phyloP scores from a whole-genome alignment of 2,888 invertebrate genomes.

The Magallana nippona region DNA sequence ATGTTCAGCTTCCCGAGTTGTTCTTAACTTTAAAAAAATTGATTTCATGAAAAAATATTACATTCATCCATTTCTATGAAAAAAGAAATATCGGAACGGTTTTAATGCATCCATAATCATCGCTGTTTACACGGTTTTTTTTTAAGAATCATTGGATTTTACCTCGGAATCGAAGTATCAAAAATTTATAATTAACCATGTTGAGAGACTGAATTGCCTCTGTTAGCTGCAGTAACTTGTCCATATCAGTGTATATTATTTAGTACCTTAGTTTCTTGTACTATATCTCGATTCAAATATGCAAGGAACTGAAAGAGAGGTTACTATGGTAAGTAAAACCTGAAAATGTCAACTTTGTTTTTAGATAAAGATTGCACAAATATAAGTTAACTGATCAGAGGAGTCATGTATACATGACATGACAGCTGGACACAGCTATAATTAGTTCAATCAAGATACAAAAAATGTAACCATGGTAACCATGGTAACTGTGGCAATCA shows the following conservation, averaged over 20 bases:
- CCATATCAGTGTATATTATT: background rate
- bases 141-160: background rate
- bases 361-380: too few relatives aligned
- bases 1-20: background rate
- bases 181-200: background rate
- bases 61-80: too few relatives aligned
- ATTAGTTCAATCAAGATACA: too few relatives aligned
- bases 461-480: too few relatives aligned
- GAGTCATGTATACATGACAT: too few relatives aligned
- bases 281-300: background rate
- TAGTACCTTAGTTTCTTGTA: background rate
- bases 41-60: too few relatives aligned
- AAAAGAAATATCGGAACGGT: too few relatives aligned
- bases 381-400: too few relatives aligned
- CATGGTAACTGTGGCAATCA: too few relatives aligned
- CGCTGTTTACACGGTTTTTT: background rate
- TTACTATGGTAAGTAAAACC: background rate
- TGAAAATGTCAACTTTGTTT: background rate
- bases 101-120: too few relatives aligned
- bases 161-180: background rate
- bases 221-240: background rate
- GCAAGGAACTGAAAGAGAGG: slow-evolving; percentile 17
- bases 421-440: too few relatives aligned
- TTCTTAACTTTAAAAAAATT: background rate
- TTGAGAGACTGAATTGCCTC: slow-evolving; percentile 12